Conservation (phyloP, 2,888 invertebrate genomes). For the Baccha elongata region DNA sequence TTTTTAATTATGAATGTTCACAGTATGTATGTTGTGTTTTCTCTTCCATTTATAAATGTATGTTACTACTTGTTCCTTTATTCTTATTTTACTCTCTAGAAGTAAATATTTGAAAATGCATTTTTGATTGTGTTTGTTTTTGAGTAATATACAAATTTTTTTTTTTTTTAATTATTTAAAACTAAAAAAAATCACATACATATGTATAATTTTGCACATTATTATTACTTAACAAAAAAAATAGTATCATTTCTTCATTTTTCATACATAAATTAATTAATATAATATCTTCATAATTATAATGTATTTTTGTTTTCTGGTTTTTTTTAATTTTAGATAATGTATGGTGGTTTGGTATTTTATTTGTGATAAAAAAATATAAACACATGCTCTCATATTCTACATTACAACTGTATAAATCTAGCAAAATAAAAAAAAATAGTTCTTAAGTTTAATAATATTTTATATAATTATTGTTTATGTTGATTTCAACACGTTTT, state of each 20-base stretch:
- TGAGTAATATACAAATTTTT: constrained; percentile 21
- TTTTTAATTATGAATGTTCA: constrained; percentile 22
- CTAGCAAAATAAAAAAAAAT: constrained; percentile 34
- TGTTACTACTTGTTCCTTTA: background rate
- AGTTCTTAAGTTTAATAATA: constrained; percentile 46
- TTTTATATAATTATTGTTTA: constrained; percentile 30
- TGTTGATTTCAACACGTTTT: constrained; percentile 57
- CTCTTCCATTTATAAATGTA: constrained; percentile 4
- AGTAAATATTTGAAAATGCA: background rate
- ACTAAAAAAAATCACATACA: constrained; percentile 28
- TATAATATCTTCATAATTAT: constrained; percentile 51
- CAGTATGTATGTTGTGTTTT: constrained; percentile 11
- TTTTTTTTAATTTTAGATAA: constrained; percentile 72
- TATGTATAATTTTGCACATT: constrained; percentile 44
- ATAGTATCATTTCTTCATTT: constrained; percentile 50
- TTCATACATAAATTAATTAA: constrained; percentile 47
- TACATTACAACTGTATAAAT: constrained; percentile 57
- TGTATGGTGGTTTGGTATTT: constrained; percentile 73
- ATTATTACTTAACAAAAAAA: background rate
- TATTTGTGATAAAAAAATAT: constrained; percentile 67
- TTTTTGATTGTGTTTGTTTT: constrained; percentile 36
- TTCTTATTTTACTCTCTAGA: constrained; percentile 1
- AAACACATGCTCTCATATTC: constrained; percentile 65
- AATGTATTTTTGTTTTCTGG: constrained; percentile 66
- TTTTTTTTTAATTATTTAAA: background rate